Evolutionary conservation across 2,797 vertebrate genomes (phyloP).

Genomic region (Novumbra hubbsi): DNA sequence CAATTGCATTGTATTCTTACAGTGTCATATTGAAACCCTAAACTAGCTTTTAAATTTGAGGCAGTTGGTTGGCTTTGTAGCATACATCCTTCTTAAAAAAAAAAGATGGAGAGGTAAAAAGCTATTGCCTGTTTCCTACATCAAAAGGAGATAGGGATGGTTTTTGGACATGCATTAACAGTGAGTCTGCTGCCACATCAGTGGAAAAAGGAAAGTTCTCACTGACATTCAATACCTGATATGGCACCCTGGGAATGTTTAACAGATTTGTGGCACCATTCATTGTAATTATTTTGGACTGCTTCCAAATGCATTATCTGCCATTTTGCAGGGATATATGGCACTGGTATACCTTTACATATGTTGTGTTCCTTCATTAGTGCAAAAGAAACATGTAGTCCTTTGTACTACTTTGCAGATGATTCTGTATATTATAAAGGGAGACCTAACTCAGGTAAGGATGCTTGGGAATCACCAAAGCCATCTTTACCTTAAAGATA

Average conservation of each 20-base stretch:
- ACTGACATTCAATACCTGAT: slow-evolving; percentile 15
- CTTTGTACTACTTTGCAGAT: slow-evolving; percentile 35
- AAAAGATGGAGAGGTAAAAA: too few species aligned
- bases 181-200: slow-evolving; percentile 14
- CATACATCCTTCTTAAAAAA: too few species aligned
- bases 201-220: slow-evolving; percentile 18
- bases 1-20: too few species aligned
- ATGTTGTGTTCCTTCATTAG: slow-evolving; percentile 23
- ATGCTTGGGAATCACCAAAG: background rate
- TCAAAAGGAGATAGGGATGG: too few species aligned
- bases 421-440: slow-evolving; percentile 41
- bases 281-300: slow-evolving; percentile 34
- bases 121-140: too few species aligned
- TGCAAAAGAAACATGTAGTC: slow-evolving; percentile 43
- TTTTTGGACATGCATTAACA: background rate
- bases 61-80: too few species aligned
- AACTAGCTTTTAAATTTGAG: too few species aligned
- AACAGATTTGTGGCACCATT: slow-evolving; percentile 20
- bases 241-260: slow-evolving; percentile 18
- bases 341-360: slow-evolving; percentile 31
- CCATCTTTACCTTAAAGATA: background rate
- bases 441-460: background rate
- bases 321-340: slow-evolving; percentile 31
- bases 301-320: slow-evolving; percentile 36
- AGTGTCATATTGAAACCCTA: too few species aligned